A percentile compares a stretch with the other conserved stretches of the same genome.
These are phyloP conservation scores for Tinea pellionella DNA, from an alignment of 2,888 invertebrate species.

Conservation along the genomic window DNA sequence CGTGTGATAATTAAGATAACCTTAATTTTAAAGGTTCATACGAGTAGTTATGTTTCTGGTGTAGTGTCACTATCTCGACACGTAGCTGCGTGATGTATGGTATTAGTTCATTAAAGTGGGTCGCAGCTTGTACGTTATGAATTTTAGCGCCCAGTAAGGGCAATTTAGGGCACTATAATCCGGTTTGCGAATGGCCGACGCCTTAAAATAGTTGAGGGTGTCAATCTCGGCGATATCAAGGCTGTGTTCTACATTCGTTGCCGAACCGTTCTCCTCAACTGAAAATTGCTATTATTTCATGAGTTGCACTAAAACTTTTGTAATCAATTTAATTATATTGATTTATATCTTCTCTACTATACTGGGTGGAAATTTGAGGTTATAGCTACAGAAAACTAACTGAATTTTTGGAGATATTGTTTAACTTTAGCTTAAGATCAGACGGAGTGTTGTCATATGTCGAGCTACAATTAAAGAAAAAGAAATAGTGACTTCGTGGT, in stretches of 20 bases:
- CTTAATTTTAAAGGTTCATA: conserved; percentile 21
- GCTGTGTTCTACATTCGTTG: not conserved
- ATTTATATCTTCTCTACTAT: too few relatives aligned
- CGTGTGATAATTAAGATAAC: conserved; percentile 27
- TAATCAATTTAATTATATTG: too few relatives aligned
- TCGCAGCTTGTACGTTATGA: conserved; percentile 19
- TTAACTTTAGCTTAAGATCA: too few relatives aligned
- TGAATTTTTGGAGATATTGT: too few relatives aligned
- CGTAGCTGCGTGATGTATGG: conserved; percentile 35
- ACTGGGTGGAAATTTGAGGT: too few relatives aligned
- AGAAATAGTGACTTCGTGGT: too few relatives aligned
- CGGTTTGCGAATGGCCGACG: conserved; percentile 36
- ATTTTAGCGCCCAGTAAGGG: conserved; percentile 43
- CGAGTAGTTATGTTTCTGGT: conserved; percentile 34
- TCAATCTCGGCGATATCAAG: conserved; percentile 3
- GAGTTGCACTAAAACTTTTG: not conserved
- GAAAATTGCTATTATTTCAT: not conserved
- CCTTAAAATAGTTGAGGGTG: conserved; percentile 29
- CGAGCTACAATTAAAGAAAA: too few relatives aligned
- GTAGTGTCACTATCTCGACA: conserved; percentile 36
- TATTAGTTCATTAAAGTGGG: conserved; percentile 20
- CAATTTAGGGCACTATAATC: conserved; percentile 51
- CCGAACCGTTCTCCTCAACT: not conserved
- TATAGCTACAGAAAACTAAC: too few relatives aligned
- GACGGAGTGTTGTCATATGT: too few relatives aligned